Evolutionary conservation across 2,888 invertebrate genomes (phyloP).

Genomic region (Ennomos fuscantarius): DNA sequence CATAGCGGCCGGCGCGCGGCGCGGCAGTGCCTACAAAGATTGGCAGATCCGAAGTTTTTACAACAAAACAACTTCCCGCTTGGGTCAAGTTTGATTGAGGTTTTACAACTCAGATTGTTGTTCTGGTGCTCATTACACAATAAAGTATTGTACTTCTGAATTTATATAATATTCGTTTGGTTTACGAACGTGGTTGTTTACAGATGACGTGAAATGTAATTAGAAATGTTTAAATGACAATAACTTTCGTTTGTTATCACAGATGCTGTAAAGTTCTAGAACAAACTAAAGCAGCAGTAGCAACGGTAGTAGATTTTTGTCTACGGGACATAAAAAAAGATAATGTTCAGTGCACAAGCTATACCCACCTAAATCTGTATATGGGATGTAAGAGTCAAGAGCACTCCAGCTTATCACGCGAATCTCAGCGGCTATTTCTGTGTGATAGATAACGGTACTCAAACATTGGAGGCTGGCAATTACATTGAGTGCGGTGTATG

Average conservation of each 20-base stretch:
- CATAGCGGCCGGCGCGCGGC: too few species aligned
- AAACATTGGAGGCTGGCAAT: constrained; percentile 8
- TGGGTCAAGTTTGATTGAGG: constrained; percentile 1
- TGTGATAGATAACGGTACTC: constrained; percentile 25
- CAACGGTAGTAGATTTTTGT: too few species aligned
- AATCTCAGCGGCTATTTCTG: constrained; percentile 15
- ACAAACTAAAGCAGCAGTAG: too few species aligned
- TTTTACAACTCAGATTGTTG: neutral
- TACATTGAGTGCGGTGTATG: constrained; percentile 6
- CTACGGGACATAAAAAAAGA: too few species aligned
- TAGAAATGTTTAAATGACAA: too few species aligned
- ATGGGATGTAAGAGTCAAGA: constrained; percentile 14
- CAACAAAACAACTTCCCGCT: neutral
- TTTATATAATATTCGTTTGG: constrained; percentile 7
- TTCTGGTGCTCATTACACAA: constrained; percentile 11
- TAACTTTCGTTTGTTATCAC: too few species aligned
- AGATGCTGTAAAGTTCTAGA: too few species aligned
- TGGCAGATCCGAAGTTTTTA: neutral
- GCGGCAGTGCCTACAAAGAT: too few species aligned
- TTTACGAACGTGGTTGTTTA: too few species aligned
- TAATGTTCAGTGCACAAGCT: too few species aligned
- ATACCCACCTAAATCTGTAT: neutral
- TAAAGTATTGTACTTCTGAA: constrained; percentile 21
- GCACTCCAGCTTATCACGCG: constrained; percentile 21
- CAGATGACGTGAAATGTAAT: too few species aligned